Conservation (phyloP, 2,888 invertebrate genomes). For the Chymomyza caudatula region DNA sequence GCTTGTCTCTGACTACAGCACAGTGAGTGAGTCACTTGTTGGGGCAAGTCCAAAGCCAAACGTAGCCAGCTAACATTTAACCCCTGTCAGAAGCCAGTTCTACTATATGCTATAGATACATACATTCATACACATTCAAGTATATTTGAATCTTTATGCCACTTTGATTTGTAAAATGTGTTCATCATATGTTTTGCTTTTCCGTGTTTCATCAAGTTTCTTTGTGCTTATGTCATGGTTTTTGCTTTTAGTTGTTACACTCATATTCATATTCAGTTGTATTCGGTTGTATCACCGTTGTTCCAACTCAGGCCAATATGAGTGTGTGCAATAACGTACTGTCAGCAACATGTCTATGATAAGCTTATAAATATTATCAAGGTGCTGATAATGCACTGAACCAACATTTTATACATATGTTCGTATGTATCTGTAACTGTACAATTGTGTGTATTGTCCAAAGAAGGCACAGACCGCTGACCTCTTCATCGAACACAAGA, state of each 20-base stretch:
- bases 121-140: not conserved
- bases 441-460: not conserved
- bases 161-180: not conserved
- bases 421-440: conserved; percentile 13
- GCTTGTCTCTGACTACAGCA: not conserved
- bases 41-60: not conserved
- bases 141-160: not conserved
- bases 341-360: conserved; percentile 33
- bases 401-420: conserved; percentile 1
- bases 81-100: no score
- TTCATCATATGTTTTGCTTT: not conserved
- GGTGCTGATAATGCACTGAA: conserved; percentile 34
- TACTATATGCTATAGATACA: no score
- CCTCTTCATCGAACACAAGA: conserved; percentile 43
- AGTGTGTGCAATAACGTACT: not conserved
- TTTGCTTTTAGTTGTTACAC: not conserved
- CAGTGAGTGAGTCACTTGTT: not conserved
- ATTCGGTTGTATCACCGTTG: conserved; percentile 37
- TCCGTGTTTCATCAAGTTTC: not conserved
- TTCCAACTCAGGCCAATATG: not conserved
- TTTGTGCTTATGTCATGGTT: not conserved
- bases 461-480: conserved; percentile 36
- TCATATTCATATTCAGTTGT: conserved; percentile 19
- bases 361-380: conserved; percentile 46
- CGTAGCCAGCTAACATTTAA: not conserved